These are phyloP conservation scores for Sarcoramphus papa DNA, from an alignment of 2,797 vertebrate species.

Conservation along the genomic window DNA sequence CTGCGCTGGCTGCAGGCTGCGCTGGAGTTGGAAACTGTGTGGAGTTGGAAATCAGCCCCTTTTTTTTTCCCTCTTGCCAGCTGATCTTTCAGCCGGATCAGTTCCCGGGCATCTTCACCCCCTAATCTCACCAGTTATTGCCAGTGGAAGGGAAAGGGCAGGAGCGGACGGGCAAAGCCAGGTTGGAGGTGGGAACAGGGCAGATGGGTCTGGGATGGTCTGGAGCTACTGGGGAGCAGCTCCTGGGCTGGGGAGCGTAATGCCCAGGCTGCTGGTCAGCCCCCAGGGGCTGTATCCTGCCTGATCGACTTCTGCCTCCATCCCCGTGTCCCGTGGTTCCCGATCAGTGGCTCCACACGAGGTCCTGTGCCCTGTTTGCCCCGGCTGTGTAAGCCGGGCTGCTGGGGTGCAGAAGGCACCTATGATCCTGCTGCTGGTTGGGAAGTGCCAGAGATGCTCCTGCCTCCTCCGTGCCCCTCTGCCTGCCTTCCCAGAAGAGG, in stretches of 20 bases:
- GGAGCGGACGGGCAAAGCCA: neutral
- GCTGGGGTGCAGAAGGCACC: neutral
- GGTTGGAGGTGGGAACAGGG: neutral
- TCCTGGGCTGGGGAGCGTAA: neutral
- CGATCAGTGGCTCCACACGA: accelerated
- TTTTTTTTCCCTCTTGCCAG: neutral
- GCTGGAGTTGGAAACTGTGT: neutral
- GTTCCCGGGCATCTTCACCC: neutral
- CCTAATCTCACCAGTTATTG: neutral
- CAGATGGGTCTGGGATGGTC: neutral
- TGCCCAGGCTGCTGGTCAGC: neutral
- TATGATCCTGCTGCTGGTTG: neutral
- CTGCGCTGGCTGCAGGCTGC: neutral
- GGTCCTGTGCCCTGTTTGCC: neutral
- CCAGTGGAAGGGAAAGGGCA: neutral
- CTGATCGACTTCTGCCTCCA: accelerated
- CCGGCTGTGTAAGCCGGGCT: neutral
- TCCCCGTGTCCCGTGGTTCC: accelerated
- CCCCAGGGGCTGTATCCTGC: neutral
- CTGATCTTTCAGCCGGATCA: neutral
- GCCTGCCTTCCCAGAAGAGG: neutral
- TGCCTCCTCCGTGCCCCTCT: neutral
- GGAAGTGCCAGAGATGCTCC: neutral
- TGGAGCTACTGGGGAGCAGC: neutral
- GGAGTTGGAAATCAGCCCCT: neutral